Evolutionary conservation across 2,113 vertebrate species (phyloP), one percentile per base, ranked within the genome.

Genomic region (Nymphicus hollandicus): DNA sequence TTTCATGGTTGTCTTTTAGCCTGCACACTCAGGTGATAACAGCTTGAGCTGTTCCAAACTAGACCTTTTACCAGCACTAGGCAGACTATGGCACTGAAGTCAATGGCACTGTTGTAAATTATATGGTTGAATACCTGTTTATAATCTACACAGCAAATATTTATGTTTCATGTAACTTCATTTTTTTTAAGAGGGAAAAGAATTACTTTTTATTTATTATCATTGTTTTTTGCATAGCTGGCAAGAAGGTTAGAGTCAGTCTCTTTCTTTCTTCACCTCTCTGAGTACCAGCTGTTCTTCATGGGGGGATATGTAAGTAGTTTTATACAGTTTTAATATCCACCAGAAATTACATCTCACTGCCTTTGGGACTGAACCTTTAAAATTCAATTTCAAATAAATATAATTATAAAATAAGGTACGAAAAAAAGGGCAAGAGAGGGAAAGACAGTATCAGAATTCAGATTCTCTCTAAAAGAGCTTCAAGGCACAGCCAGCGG

Each of bases 371-470:
- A 97, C 92, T 74, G 76, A 97, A 97, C 96, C 95, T 98, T 97
- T 98, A 98, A 97, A 97, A 98, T 97, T 97, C 93, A 97, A 97
- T 97, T 97, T 97, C 92, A 93, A 97, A 97, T 97, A 97, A 97
- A 97, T 97, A 97, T 96, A 97, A 97, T 97, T 96, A 97, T 94
- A 95, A 96, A 97, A 96, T 91, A 94, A 95, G 76, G 63, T 35
- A 71, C 13, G 2, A 73, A 35, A 28, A 86, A 81, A 77, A 50
- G 39, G 52, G 84, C 65, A 84, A 70, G 46, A 86, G 52, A 88
- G 16, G 64, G 72, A 86, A 86, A 68, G 60, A 82, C 68, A 82
- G 58, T 58, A 91, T 81, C 86, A 76, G 88, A 95, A 93, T 97
- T 95, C 83, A 95, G 74, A 92, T 93, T 55, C 90, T 93, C 6